phyloP scores from a whole-genome alignment of 2,888 invertebrate species.

The Rutpela maculata region DNA sequence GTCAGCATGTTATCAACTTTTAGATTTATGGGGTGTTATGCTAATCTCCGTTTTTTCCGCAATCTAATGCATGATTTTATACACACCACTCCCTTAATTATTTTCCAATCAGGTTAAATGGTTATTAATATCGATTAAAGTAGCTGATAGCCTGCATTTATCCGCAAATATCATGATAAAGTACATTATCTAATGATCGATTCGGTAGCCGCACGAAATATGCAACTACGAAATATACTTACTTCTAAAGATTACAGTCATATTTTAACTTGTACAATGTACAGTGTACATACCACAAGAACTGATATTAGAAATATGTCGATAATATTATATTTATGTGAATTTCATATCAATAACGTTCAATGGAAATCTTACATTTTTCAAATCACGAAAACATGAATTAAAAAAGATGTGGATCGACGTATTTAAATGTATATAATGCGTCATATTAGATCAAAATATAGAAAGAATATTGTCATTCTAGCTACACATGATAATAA shows the following conservation, averaged over 20 bases:
- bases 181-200: constrained; percentile 36
- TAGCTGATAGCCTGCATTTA: constrained; percentile 38
- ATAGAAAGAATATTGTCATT: too few species aligned
- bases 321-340: too few species aligned
- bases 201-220: constrained; percentile 22
- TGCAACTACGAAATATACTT: constrained; percentile 14
- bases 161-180: constrained; percentile 39
- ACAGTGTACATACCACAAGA: too few species aligned
- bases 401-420: too few species aligned
- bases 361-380: too few species aligned
- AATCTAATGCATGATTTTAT: constrained; percentile 6
- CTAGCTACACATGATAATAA: too few species aligned
- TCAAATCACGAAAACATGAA: too few species aligned
- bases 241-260: neutral
- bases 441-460: too few species aligned
- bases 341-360: too few species aligned
- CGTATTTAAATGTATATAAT: too few species aligned
- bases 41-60: neutral
- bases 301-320: too few species aligned
- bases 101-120: constrained; percentile 55
- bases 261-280: too few species aligned
- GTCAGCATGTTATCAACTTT: neutral
- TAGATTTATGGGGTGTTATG: neutral
- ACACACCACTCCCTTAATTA: constrained; percentile 32
- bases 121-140: constrained; percentile 45